Conservation (phyloP, 1,140 invertebrate species). For the Maconellicoccus hirsutus region DNA sequence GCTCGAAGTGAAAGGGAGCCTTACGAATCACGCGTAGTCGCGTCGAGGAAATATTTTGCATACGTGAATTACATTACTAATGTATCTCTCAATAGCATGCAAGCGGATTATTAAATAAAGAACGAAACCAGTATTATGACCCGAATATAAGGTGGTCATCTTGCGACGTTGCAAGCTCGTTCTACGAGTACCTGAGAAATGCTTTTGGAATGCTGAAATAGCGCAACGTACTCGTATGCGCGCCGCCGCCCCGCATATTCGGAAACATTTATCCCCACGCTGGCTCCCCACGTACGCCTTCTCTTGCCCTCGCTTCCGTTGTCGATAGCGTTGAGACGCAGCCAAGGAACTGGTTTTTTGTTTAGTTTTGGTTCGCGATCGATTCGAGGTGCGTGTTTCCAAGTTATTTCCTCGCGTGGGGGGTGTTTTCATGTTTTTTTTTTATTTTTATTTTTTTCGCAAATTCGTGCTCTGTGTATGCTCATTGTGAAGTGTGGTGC, state of each 20-base stretch:
- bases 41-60: constrained; percentile 3
- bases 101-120: not conserved
- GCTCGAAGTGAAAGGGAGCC: not conserved
- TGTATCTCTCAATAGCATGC: not conserved
- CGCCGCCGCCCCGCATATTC: too few relatives aligned
- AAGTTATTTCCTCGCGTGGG: not conserved
- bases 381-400: not conserved
- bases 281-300: too few relatives aligned
- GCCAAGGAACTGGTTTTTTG: not conserved
- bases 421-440: not conserved
- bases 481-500: not conserved
- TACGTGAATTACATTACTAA: constrained; percentile 5
- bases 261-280: too few relatives aligned
- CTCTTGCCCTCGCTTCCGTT: too few relatives aligned
- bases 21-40: not conserved
- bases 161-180: constrained; percentile 15
- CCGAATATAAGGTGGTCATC: constrained; percentile 16
- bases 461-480: not conserved
- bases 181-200: not conserved
- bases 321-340: too few relatives aligned
- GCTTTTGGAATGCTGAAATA: constrained; percentile 17
- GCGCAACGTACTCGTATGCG: not conserved
- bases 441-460: not conserved
- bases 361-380: constrained; percentile 1
- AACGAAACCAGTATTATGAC: constrained; percentile 16